Percentiles rank a stretch among this genome's conserved stretches.
These are phyloP conservation scores for Bathynomus jamesi DNA, from an alignment of 1,140 invertebrate species.

Conservation along the genomic window DNA sequence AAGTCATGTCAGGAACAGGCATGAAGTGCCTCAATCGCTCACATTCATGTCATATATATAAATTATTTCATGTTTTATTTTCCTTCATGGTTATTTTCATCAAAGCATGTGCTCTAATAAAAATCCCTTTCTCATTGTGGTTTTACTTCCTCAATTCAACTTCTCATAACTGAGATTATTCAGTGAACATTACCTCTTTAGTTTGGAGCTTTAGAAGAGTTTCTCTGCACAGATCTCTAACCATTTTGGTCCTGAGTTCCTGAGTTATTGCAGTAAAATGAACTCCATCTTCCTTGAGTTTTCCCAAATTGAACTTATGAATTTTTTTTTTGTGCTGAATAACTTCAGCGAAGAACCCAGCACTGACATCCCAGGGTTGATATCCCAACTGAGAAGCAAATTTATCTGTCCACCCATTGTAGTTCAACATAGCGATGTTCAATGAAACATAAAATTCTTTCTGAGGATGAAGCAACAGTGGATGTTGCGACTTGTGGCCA, in stretches of 20 bases:
- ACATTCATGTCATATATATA: too few relatives aligned
- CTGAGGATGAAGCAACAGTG: not conserved
- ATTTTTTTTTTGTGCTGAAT: not conserved
- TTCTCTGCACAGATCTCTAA: not conserved
- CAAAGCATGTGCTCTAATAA: too few relatives aligned
- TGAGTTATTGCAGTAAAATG: not conserved
- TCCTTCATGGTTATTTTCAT: too few relatives aligned
- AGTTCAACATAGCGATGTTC: not conserved
- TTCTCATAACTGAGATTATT: too few relatives aligned
- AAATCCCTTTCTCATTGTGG: too few relatives aligned
- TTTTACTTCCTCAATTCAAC: too few relatives aligned
- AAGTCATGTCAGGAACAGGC: too few relatives aligned
- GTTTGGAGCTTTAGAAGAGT: not conserved
- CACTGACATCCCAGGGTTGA: not conserved
- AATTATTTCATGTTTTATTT: too few relatives aligned
- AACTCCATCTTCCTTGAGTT: not conserved
- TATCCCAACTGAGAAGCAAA: not conserved
- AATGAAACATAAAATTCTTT: not conserved
- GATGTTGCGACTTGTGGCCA: not conserved
- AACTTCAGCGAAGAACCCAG: not conserved
- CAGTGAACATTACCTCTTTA: not conserved
- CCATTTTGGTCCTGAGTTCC: not conserved
- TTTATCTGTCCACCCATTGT: not conserved
- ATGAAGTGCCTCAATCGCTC: too few relatives aligned
- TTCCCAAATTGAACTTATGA: not conserved